These are phyloP conservation scores for Xiphorhynchus elegans DNA, from an alignment of 2,113 vertebrate genomes.

Conservation along the genomic window DNA sequence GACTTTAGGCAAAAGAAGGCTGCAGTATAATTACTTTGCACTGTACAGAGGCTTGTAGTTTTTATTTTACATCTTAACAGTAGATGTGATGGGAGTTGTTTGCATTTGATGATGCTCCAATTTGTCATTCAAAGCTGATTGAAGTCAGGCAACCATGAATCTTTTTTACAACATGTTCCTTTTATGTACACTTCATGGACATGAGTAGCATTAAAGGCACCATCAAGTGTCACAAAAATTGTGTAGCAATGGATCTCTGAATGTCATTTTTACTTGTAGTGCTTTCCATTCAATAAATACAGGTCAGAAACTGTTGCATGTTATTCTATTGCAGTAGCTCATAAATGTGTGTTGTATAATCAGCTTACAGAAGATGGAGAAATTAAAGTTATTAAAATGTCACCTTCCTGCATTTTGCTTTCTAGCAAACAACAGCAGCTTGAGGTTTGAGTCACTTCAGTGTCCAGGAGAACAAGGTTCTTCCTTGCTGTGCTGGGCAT, in stretches of 20 bases:
- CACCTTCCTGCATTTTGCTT: background rate
- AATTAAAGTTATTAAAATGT: background rate
- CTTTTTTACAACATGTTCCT: background rate
- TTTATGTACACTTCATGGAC: background rate
- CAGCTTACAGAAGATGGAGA: background rate
- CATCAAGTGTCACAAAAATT: constrained; percentile 25
- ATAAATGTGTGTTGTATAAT: background rate
- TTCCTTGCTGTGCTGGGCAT: fast-evolving
- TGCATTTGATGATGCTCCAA: background rate
- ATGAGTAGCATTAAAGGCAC: constrained; percentile 2
- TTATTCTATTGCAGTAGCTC: background rate
- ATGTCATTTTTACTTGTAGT: constrained; percentile 10
- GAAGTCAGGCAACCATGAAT: constrained; percentile 5
- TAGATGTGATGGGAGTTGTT: background rate
- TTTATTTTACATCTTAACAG: background rate
- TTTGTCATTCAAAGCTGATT: constrained; percentile 17
- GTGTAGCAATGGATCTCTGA: background rate
- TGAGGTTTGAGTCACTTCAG: background rate
- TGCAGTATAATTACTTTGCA: background rate
- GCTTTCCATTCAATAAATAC: background rate
- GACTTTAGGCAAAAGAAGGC: background rate
- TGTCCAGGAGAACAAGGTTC: background rate
- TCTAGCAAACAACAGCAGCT: background rate
- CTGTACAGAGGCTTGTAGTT: background rate
- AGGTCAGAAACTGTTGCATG: background rate